Evolutionary conservation across 2,113 vertebrate species (phyloP).

Genomic region (Orycteropus afer): DNA sequence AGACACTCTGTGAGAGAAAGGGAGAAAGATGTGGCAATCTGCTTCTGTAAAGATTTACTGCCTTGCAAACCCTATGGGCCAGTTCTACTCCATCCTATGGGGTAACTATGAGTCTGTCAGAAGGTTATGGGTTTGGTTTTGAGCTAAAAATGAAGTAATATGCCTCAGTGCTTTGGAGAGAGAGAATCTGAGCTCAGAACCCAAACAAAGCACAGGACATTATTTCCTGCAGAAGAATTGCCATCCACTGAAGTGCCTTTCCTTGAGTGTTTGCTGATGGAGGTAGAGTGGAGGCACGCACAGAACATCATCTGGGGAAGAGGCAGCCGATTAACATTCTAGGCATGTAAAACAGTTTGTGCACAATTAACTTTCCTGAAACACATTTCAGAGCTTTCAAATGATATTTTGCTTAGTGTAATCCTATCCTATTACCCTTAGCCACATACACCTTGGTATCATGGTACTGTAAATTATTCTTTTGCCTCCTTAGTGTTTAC

Average conservation of each 20-base stretch:
- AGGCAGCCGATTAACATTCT: conserved; percentile 38
- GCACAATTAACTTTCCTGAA: conserved; percentile 64
- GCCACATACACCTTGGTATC: conserved; percentile 34
- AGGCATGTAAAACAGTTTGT: conserved; percentile 45
- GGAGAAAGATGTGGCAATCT: not conserved
- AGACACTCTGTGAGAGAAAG: not conserved
- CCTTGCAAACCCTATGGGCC: not conserved
- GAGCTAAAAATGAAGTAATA: not conserved
- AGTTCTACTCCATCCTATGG: not conserved
- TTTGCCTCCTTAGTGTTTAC: conserved; percentile 61
- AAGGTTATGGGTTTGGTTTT: not conserved
- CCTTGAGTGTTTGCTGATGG: not conserved
- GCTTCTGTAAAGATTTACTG: not conserved
- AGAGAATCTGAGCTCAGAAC: not conserved
- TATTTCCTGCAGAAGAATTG: not conserved
- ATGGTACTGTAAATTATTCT: conserved; percentile 54
- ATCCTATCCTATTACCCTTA: conserved; percentile 63
- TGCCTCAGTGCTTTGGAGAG: not conserved
- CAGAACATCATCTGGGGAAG: not conserved
- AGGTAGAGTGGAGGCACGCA: not conserved
- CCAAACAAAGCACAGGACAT: not conserved
- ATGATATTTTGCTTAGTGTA: conserved; percentile 62
- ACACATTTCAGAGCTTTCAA: conserved; percentile 57
- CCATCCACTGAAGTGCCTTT: not conserved
- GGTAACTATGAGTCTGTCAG: too few relatives aligned